Evolutionary conservation across 2,888 invertebrate species (phyloP), one percentile per base, ranked within the genome.

Genomic region (Drosophila rellima): DNA sequence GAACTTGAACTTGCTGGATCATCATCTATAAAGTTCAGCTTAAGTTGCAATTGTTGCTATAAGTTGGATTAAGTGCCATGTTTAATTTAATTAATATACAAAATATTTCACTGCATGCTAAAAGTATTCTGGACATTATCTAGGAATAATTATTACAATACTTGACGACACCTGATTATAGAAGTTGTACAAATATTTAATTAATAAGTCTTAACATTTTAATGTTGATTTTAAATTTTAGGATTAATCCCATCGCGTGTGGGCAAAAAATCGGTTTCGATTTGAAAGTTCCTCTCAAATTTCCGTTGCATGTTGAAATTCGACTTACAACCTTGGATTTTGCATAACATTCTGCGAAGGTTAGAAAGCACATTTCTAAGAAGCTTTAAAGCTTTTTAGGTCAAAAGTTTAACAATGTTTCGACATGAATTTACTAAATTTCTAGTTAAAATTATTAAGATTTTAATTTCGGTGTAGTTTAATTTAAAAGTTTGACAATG

Each of bases 1-100:
- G n/a, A 64, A 51, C 23, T 66, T 63, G 51, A 40, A 50, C 64
- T 64, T 45, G 13, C 8, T 48, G 0, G 26, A 26, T 18, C 15
- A 33, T 37, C 18, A 31, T n/a, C 50, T 54, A n/a, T 26, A 54
- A 17, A 11, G 48, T 10, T 40, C 15, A 33, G 31, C 39, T 17
- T 0, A 15, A 40, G 20, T 26, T 60, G 29, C 48, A 15, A 15
- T n/a, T n/a, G n/a, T n/a, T n/a, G n/a, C n/a, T n/a, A n/a, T n/a
- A n/a, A n/a, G n/a, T n/a, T n/a, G n/a, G n/a, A n/a, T n/a, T n/a
- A n/a, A n/a, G n/a, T n/a, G n/a, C n/a, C n/a, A n/a, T n/a, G n/a
- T n/a, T n/a, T n/a, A n/a, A n/a, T n/a, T n/a, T n/a, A n/a, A n/a
- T n/a, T n/a, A n/a, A n/a, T n/a, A n/a, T n/a, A n/a, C n/a, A n/a